These are phyloP conservation scores for Ellobium chinense DNA, from an alignment of 2,888 invertebrate genomes.

Conservation along the genomic window DNA sequence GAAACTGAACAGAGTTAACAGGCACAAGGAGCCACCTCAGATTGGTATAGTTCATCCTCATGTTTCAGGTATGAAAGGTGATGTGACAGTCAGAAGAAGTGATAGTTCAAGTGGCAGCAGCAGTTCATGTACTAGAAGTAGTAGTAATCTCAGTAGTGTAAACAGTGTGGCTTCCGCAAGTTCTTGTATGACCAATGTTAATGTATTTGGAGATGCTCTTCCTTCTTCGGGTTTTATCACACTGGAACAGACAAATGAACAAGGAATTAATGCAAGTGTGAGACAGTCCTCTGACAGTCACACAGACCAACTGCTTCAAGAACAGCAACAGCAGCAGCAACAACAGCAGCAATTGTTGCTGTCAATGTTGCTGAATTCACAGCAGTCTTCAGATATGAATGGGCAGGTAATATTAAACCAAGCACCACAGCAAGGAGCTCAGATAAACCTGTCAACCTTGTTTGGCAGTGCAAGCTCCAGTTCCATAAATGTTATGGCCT, in stretches of 20 bases:
- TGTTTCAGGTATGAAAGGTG: slow-evolving; percentile 16
- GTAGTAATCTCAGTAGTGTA: background rate
- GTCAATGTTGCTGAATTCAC: background rate
- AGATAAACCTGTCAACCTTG: background rate
- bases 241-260: background rate
- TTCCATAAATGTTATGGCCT: background rate
- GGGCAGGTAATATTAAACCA: background rate
- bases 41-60: slow-evolving; percentile 36
- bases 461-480: background rate
- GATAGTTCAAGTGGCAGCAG: background rate
- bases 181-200: background rate
- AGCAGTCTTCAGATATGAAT: background rate
- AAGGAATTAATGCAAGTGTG: background rate
- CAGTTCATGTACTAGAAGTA: background rate
- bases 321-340: too few species aligned
- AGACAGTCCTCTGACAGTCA: background rate
- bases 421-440: background rate
- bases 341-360: slow-evolving; percentile 19
- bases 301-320: background rate
- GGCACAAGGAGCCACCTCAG: slow-evolving; percentile 22
- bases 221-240: background rate
- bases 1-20: background rate
- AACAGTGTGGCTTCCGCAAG: background rate
- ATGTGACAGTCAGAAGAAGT: too few species aligned
- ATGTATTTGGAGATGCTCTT: background rate